Percentiles rank a stretch among this genome's conserved stretches.
Evolutionary conservation across 2,797 vertebrate genomes (phyloP).

Genomic region (Pseudochirops corinnae): DNA sequence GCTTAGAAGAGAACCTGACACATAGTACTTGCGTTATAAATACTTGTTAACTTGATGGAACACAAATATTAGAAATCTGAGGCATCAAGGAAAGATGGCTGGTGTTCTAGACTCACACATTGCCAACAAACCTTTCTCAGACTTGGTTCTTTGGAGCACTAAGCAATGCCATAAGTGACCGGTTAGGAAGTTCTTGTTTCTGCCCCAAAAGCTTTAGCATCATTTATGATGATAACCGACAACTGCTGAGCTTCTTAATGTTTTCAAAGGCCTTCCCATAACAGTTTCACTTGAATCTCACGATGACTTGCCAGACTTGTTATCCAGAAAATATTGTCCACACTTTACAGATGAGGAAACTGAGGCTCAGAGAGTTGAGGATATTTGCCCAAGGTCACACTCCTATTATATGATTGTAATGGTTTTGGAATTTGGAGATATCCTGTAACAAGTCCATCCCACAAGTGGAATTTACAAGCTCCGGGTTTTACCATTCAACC

Average conservation of each 20-base stretch:
- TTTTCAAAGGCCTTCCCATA: not conserved
- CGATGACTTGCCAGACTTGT: not conserved
- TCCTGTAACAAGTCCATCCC: too few relatives aligned
- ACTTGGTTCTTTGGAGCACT: not conserved
- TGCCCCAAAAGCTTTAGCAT: not conserved
- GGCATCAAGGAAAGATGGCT: not conserved
- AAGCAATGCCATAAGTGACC: not conserved
- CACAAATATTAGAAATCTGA: not conserved
- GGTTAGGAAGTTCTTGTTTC: not conserved
- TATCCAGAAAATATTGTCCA: not conserved
- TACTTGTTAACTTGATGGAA: not conserved
- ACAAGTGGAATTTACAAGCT: too few relatives aligned
- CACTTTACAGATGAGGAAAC: not conserved
- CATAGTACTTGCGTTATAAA: not conserved
- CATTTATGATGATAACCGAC: not conserved
- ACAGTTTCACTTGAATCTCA: not conserved
- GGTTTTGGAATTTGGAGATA: too few relatives aligned
- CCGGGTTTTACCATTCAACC: too few relatives aligned
- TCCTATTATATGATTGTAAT: too few relatives aligned
- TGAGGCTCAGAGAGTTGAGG: not conserved
- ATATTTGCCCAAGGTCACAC: not conserved
- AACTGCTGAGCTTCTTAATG: not conserved
- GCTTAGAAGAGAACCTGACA: too few relatives aligned
- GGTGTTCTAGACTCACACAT: not conserved
- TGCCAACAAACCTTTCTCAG: not conserved